phyloP scores from a whole-genome alignment of 2,113 vertebrate genomes.

The Tiliqua scincoides region DNA sequence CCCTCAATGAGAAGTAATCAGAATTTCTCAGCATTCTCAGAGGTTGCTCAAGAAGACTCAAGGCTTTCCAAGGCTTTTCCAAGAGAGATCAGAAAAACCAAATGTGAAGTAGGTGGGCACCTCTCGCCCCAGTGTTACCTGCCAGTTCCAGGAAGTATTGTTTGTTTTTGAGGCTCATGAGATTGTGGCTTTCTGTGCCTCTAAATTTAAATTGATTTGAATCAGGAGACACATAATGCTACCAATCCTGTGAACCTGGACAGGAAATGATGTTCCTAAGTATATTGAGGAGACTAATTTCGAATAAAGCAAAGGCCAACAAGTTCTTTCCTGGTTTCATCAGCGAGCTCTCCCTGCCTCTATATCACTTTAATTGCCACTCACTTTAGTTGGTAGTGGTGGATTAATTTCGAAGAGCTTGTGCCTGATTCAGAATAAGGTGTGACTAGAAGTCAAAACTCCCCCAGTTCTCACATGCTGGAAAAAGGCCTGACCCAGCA shows the following conservation, averaged over 20 bases:
- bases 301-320: background rate
- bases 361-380: no score
- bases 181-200: background rate
- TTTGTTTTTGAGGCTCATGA: background rate
- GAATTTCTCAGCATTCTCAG: background rate
- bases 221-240: background rate
- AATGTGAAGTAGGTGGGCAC: no score
- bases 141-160: background rate
- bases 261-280: background rate
- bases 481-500: no score
- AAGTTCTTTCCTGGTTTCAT: no score
- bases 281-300: background rate
- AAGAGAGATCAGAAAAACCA: background rate
- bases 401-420: no score
- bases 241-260: background rate
- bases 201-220: background rate
- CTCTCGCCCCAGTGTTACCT: no score
- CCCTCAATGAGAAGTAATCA: background rate
- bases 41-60: no score
- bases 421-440: no score
- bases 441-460: no score
- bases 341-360: no score
- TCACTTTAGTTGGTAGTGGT: no score
- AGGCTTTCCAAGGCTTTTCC: background rate
- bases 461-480: no score